Evolutionary conservation across 2,888 invertebrate species (phyloP).

Genomic region (Lutraria lutraria): DNA sequence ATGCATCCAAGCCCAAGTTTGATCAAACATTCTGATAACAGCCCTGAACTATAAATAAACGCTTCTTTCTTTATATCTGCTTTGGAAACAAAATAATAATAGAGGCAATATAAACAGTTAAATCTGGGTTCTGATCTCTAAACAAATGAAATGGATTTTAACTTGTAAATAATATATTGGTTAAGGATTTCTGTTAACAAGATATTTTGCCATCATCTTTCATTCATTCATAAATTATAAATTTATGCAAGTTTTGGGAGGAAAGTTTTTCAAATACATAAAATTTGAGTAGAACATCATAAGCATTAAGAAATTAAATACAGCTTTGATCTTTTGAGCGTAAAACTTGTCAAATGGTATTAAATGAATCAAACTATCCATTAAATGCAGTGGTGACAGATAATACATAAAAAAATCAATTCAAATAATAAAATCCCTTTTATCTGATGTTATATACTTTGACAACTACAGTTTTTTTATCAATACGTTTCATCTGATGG

Average conservation of each 20-base stretch:
- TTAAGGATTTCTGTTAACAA: too few species aligned
- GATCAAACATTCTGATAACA: not conserved
- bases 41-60: not conserved
- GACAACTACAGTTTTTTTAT: conserved; percentile 11
- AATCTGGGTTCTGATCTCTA: not conserved
- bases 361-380: not conserved
- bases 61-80: not conserved
- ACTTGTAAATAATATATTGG: too few species aligned
- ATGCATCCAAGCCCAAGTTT: not conserved
- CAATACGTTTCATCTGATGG: not conserved
- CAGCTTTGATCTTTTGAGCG: too few species aligned
- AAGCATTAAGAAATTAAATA: too few species aligned
- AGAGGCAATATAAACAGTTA: not conserved
- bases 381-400: not conserved
- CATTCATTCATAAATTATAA: too few species aligned
- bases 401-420: not conserved
- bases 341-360: too few species aligned
- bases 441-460: not conserved
- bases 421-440: not conserved
- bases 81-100: not conserved
- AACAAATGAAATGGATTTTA: not conserved
- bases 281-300: too few species aligned
- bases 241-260: too few species aligned
- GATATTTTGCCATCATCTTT: too few species aligned
- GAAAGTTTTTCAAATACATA: too few species aligned